These are phyloP conservation scores for Amitus sp. DNA, from an alignment of 2,888 invertebrate genomes.

Conservation along the genomic window DNA sequence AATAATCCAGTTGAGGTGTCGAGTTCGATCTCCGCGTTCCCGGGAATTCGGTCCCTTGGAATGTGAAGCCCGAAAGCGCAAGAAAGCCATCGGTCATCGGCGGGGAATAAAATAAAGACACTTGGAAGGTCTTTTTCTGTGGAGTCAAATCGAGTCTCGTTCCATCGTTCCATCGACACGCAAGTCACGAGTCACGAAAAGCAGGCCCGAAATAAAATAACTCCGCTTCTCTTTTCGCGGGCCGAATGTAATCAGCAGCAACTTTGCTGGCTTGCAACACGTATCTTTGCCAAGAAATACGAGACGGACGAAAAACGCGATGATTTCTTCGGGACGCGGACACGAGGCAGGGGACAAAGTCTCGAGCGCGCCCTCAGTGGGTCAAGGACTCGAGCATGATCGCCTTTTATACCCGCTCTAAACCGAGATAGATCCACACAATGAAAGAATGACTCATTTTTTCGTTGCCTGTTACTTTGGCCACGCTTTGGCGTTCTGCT, in stretches of 20 bases:
- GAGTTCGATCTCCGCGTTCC: too few relatives aligned
- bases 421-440: constrained; percentile 16
- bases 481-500: too few relatives aligned
- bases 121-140: constrained; percentile 27
- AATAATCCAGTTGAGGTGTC: too few relatives aligned
- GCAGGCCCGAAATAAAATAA: constrained; percentile 10
- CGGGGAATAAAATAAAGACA: constrained; percentile 1
- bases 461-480: too few relatives aligned
- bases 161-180: constrained; percentile 38
- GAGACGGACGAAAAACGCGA: constrained; percentile 8
- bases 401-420: constrained; percentile 24
- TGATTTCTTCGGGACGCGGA: neutral
- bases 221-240: constrained; percentile 8
- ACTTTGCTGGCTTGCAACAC: constrained; percentile 19
- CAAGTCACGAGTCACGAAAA: constrained; percentile 42
- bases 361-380: constrained; percentile 41
- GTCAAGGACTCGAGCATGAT: constrained; percentile 44
- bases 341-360: constrained; percentile 11
- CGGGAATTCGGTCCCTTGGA: too few relatives aligned
- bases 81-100: constrained; percentile 5
- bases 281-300: constrained; percentile 12
- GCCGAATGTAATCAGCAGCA: constrained; percentile 8
- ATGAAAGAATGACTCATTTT: neutral
- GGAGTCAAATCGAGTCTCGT: constrained; percentile 31
- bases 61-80: neutral